Base-by-base conservation (phyloP, 2,113 vertebrate species). In the Motacilla tschutschensis region DNA sequence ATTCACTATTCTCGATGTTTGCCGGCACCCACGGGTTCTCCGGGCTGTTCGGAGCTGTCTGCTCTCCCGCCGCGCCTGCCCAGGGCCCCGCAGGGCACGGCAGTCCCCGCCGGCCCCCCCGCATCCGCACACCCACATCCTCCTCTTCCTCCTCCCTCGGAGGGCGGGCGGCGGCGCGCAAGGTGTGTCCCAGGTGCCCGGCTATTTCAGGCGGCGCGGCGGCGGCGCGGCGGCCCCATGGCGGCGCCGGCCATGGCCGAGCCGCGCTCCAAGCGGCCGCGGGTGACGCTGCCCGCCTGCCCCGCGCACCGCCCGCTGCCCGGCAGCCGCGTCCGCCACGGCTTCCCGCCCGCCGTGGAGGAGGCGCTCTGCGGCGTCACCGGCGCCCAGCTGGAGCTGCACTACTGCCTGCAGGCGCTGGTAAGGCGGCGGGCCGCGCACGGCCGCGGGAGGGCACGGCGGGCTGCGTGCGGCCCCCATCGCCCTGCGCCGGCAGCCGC, bases 351-450 rank as follows among this genome's bases (percentile, higher is more conserved):
- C 46, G 91, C 78, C 33, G 96, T 97, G 92, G 97, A 98, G 87
- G 97, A 97, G 81, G 95, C 94, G 70, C 90, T 97, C 63, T 98
- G 97, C 93, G 97, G 96, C 4, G 80, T 96, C 79, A 96, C 96
- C 41, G 83, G 93, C 63, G 91, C 96, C 31, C 77, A 97, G 72
- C 91, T 96, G 94, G 96, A 96, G 94, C 85, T 94, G n/a, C 80
- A 94, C 70, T 97, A 97, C 91, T 78, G 91, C 53, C 95, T 98
- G 36, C 91, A 96, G 80, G 96, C 96, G 79, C 93, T 98, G 97
- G 97, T 98, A 96, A 96, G 93, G 78, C 50, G 43, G 54, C 65
- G 60, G 51, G 60, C 9, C 22, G 9, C 29, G 46, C 44, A 4
- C 40, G 28, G 46, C 33, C 15, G 0, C 40, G 54, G 70, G 36